Percentiles rank a stretch among this genome's conserved stretches.
phyloP scores from a whole-genome alignment of 2,113 vertebrate genomes.

The Tychaedon coryphoeus region DNA sequence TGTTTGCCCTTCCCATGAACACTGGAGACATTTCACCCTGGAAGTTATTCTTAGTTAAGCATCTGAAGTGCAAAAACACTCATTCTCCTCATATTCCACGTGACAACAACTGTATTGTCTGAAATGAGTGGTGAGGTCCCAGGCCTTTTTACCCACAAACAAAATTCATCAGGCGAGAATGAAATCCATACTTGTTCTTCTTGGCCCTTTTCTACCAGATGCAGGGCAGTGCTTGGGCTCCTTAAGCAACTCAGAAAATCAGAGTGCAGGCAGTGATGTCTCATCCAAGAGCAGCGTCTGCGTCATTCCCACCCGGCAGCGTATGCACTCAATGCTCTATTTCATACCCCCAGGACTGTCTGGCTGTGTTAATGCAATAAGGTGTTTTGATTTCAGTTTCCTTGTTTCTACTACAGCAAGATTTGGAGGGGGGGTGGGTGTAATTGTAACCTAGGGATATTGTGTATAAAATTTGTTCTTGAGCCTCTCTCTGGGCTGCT shows the following conservation, averaged over 20 bases:
- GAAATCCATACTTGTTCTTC: neutral
- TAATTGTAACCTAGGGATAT: neutral
- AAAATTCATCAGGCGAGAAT: neutral
- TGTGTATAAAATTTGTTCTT: neutral
- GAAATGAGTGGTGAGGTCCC: neutral
- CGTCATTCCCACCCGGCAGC: neutral
- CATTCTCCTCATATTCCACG: neutral
- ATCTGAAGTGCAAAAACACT: neutral
- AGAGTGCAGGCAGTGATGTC: neutral
- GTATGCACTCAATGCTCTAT: fast-evolving
- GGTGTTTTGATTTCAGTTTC: neutral
- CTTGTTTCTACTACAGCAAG: neutral
- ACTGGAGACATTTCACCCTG: neutral
- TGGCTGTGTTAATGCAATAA: neutral
- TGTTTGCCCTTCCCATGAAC: neutral
- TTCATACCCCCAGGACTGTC: neutral
- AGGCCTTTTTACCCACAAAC: neutral
- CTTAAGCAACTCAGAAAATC: neutral
- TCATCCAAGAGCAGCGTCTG: neutral
- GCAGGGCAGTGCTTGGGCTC: neutral
- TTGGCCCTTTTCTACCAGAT: neutral
- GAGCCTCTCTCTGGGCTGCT: neutral
- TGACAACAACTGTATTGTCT: neutral
- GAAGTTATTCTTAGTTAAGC: neutral
- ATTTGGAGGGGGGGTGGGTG: neutral